phyloP scores from a whole-genome alignment of 2,888 invertebrate species.

The Tuta absoluta region DNA sequence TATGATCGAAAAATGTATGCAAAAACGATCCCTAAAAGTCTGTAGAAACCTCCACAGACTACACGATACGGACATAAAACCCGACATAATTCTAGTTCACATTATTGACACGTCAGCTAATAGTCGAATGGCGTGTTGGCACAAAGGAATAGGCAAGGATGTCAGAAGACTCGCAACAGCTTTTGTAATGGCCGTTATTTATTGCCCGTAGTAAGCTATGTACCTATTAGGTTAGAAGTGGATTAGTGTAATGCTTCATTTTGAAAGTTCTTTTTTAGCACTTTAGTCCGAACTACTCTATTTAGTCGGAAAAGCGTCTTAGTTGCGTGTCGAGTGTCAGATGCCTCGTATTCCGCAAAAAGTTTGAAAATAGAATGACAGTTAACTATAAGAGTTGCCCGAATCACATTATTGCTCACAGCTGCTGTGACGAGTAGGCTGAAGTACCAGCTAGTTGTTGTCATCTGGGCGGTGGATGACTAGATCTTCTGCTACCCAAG shows the following conservation, averaged over 20 bases:
- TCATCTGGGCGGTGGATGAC: no score
- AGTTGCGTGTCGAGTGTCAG: no score
- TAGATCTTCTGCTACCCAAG: no score
- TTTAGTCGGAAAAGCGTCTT: no score
- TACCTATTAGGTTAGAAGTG: conserved; percentile 7
- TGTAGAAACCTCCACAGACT: conserved; percentile 31
- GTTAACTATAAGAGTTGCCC: no score
- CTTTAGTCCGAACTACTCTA: background rate
- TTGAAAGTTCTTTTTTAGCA: background rate
- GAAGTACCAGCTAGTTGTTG: no score
- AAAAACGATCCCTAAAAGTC: conserved; percentile 26
- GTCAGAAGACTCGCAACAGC: conserved; percentile 42
- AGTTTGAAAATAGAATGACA: no score
- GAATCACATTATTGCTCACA: no score
- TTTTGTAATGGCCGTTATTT: conserved; percentile 35
- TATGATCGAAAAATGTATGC: background rate
- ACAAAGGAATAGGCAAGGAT: conserved; percentile 55
- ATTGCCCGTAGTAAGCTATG: conserved; percentile 23
- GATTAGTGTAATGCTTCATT: conserved; percentile 7
- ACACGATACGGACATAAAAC: conserved; percentile 32
- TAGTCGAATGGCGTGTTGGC: conserved; percentile 60
- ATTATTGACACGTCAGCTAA: conserved; percentile 65
- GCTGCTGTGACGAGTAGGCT: no score
- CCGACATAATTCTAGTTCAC: conserved; percentile 41
- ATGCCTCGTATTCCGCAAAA: no score